Conservation (phyloP, 2,113 vertebrate genomes). For the Lontra canadensis region DNA sequence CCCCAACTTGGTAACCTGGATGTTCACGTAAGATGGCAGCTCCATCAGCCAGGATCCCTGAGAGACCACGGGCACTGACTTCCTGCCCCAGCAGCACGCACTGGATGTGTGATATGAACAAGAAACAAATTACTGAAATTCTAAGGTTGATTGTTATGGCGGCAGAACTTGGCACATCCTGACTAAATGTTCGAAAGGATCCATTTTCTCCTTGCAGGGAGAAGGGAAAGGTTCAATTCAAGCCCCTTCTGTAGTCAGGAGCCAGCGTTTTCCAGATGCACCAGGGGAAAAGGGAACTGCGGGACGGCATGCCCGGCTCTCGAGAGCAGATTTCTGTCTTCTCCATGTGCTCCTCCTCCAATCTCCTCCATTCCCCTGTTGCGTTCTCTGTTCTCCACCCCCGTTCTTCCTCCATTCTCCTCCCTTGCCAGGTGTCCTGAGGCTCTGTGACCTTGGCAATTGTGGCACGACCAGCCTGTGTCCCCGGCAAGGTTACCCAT, state of each 20-base stretch:
- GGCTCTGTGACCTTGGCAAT: neutral
- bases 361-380: too few relatives aligned
- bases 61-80: neutral
- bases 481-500: neutral
- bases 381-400: neutral
- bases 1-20: neutral
- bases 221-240: neutral
- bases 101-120: neutral
- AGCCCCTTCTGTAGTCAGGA: neutral
- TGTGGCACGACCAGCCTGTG: neutral
- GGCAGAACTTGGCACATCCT: neutral
- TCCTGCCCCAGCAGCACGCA: rapidly evolving
- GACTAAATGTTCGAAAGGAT: rapidly evolving
- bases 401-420: neutral
- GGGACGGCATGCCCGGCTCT: neutral
- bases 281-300: neutral
- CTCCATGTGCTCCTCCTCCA: too few relatives aligned
- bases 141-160: neutral
- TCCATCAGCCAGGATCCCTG: neutral
- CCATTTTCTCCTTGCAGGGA: neutral
- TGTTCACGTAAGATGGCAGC: rapidly evolving
- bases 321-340: rapidly evolving
- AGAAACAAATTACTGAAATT: neutral
- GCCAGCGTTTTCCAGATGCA: neutral
- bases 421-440: neutral